Conservation (phyloP, 2,888 invertebrate genomes). For the Empis stercorea region DNA sequence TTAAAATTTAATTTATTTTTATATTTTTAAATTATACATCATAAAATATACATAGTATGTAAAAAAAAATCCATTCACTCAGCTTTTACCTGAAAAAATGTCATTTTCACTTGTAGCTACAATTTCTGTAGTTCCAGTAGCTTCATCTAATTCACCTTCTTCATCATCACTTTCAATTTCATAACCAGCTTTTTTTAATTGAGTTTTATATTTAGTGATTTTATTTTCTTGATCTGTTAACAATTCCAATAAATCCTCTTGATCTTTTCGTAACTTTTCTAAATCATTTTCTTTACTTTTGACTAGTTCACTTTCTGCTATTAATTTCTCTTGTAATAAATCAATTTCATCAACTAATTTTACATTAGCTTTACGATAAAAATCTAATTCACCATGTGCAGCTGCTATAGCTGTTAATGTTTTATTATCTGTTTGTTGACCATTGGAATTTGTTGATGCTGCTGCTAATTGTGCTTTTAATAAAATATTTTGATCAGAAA, state of each 20-base stretch:
- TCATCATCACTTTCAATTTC: conserved; percentile 35
- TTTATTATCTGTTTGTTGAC: background rate
- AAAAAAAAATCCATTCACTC: too few species aligned
- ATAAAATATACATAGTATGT: too few species aligned
- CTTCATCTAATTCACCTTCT: conserved; percentile 17
- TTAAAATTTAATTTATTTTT: too few species aligned
- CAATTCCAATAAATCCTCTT: conserved; percentile 83
- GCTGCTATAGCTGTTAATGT: background rate
- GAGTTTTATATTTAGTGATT: conserved; percentile 50
- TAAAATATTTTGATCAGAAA: conserved; percentile 77
- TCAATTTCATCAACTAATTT: conserved; percentile 26
- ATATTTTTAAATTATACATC: too few species aligned
- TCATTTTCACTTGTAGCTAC: too few species aligned
- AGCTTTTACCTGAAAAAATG: too few species aligned
- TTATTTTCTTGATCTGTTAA: conserved; percentile 76
- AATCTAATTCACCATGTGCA: background rate
- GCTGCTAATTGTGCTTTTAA: conserved; percentile 60
- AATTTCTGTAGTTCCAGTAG: background rate
- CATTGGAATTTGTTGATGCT: conserved; percentile 4
- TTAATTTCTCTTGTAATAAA: conserved; percentile 20
- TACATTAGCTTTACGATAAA: conserved; percentile 6
- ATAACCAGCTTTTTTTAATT: conserved; percentile 39
- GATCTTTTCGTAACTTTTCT: conserved; percentile 65
- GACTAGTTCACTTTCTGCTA: conserved; percentile 22
- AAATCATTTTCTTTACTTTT: conserved; percentile 37